Percentiles rank a stretch among this genome's conserved stretches.
Conservation (phyloP, 2,888 invertebrate species). For the Acanthosepion esculentum region DNA sequence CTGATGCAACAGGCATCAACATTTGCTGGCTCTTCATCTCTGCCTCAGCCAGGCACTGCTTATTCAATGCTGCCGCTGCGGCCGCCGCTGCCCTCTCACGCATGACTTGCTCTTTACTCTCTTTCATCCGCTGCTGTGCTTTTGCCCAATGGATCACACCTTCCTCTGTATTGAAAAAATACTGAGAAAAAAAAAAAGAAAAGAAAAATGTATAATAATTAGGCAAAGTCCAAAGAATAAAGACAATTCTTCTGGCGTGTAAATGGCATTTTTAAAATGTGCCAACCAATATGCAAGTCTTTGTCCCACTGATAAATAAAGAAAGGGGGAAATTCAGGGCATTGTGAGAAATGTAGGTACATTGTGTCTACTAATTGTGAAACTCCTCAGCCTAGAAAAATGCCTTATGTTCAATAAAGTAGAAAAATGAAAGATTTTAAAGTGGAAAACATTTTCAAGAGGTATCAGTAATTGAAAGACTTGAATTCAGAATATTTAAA, state of each 20-base stretch:
- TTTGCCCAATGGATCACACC: slow-evolving; percentile 68
- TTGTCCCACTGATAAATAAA: too few relatives aligned
- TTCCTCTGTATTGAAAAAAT: slow-evolving; percentile 68
- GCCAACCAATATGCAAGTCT: too few relatives aligned
- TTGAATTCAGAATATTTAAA: not conserved
- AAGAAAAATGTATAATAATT: not conserved
- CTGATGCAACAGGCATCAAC: slow-evolving; percentile 40
- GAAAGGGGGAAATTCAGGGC: too few relatives aligned
- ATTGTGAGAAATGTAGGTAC: too few relatives aligned
- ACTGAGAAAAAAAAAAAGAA: slow-evolving; percentile 58
- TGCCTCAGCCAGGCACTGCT: slow-evolving; percentile 48
- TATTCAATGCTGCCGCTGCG: slow-evolving; percentile 38
- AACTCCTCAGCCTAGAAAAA: too few relatives aligned
- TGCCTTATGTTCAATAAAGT: too few relatives aligned
- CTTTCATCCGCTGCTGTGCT: slow-evolving; percentile 54
- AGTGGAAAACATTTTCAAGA: too few relatives aligned
- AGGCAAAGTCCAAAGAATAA: not conserved
- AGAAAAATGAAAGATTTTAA: too few relatives aligned
- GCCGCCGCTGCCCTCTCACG: slow-evolving; percentile 35
- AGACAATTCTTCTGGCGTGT: not conserved
- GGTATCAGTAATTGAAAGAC: not conserved
- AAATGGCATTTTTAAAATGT: too few relatives aligned
- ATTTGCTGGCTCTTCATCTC: slow-evolving; percentile 50
- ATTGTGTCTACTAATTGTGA: too few relatives aligned
- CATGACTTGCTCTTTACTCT: slow-evolving; percentile 50